These are phyloP conservation scores for Euplagia quadripunctaria DNA, from an alignment of 2,888 invertebrate species.

Conservation along the genomic window DNA sequence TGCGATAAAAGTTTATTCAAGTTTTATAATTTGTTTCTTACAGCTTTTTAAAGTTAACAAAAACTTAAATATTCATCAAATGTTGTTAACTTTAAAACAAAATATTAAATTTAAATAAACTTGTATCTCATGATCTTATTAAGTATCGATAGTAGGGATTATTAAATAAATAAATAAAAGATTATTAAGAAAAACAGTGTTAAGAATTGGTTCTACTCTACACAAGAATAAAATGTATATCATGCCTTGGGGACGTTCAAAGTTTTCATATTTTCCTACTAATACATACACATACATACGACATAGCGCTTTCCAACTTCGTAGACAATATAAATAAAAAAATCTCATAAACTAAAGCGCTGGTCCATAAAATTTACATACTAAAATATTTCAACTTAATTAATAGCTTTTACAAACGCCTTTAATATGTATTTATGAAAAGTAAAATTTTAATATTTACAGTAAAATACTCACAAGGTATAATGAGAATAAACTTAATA, in stretches of 20 bases:
- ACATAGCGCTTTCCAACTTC: neutral
- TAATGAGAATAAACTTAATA: conserved; percentile 20
- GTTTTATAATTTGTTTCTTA: too few species aligned
- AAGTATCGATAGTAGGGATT: too few species aligned
- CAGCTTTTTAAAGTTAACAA: too few species aligned
- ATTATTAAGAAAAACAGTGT: neutral
- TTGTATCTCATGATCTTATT: too few species aligned
- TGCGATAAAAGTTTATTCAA: too few species aligned
- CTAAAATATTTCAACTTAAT: conserved; percentile 5
- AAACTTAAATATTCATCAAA: too few species aligned
- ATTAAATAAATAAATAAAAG: neutral
- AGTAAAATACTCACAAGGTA: neutral
- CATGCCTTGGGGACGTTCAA: neutral
- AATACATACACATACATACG: neutral
- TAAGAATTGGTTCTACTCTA: neutral
- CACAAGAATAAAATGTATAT: neutral
- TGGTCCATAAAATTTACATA: conserved; percentile 12
- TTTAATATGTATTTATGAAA: conserved; percentile 13
- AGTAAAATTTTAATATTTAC: neutral
- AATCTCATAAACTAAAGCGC: conserved; percentile 4
- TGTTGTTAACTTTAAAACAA: too few species aligned
- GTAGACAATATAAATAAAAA: conserved; percentile 7
- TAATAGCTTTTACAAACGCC: neutral
- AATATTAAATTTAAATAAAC: too few species aligned
- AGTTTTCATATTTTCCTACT: neutral